Percentiles rank a stretch among this genome's conserved stretches.
Conservation (phyloP, 2,888 invertebrate species). For the Andrena trimmerana region DNA sequence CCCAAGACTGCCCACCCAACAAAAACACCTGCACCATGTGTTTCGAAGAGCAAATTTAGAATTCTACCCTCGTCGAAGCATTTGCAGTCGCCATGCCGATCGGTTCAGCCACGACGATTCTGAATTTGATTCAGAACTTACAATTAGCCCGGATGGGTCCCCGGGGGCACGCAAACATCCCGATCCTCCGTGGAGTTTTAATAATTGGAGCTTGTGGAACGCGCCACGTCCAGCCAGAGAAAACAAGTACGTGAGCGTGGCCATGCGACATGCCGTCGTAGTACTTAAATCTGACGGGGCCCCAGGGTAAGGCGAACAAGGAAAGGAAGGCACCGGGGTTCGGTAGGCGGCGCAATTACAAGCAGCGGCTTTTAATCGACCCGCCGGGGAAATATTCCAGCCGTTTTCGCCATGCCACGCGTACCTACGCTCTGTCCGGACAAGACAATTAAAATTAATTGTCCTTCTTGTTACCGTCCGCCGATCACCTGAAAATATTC, state of each 20-base stretch:
- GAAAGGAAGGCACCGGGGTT: conserved; percentile 68
- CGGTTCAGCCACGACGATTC: neutral
- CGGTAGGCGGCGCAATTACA: conserved; percentile 76
- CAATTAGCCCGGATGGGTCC: conserved; percentile 16
- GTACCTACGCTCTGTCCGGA: conserved; percentile 71
- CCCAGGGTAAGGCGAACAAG: conserved; percentile 53
- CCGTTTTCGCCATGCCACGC: conserved; percentile 77
- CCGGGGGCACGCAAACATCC: conserved; percentile 19
- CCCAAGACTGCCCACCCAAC: neutral
- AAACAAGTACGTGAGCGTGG: conserved; percentile 74
- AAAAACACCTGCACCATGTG: neutral
- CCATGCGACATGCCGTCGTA: conserved; percentile 68
- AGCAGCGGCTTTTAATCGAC: conserved; percentile 78
- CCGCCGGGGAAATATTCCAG: conserved; percentile 77
- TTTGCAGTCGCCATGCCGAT: neutral
- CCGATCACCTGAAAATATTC: conserved; percentile 64
- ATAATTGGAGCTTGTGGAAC: conserved; percentile 61
- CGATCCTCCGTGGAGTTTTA: conserved; percentile 45
- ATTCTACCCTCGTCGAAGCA: neutral
- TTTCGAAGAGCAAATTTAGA: neutral
- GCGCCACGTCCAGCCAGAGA: conserved; percentile 37
- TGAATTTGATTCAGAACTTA: conserved; percentile 5
- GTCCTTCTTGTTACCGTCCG: conserved; percentile 69
- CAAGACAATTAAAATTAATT: conserved; percentile 82
- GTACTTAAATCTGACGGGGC: conserved; percentile 78